Base-by-base conservation (phyloP, 1,140 invertebrate species). In the Eubasilissa regina region DNA sequence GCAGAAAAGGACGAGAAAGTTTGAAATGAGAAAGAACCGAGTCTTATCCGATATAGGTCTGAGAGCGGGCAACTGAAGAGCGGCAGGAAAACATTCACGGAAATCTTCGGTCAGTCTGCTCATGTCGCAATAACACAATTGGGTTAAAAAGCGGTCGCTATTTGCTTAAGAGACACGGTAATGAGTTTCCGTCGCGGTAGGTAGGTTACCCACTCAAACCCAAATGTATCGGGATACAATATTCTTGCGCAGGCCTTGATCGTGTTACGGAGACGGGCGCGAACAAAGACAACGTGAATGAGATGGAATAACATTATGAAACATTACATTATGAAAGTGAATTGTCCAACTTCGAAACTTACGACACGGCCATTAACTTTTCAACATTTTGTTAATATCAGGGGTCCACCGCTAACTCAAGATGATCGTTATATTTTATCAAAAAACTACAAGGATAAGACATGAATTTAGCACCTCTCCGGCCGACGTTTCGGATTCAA, bases 281-380 rank as follows among this genome's bases (percentile, higher is more conserved):
- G 25, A 64, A 64, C 60, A 64, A 64, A 64, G 19, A 43, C 19
- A 25, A 64, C 25, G 19, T 35, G 58, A 62, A 21, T 11, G 48
- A 25, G 56, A 60, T 60, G 58, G 25, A 12, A 64, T 64, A 64
- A 44, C 35, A 35, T 64, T 64, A 64, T 35, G 60, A 64, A 64
- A 64, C 60, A 64, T 44, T 11, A 43, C 60, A 64, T 21, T 64
- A 35, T 64, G 60, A 64, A 64, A 64, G 60, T 25, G 25, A 17
- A 64, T 64, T 64, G 60, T 64, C 60, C 58, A 15, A 64, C 19
- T n/a, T 64, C 35, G n/a, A 12, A 62, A 62, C 58, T 25, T 25
- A 25, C 9, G 19, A 19, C n/a, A 25, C 19, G 9, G 58, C 19
- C 8, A 64, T 60, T n/a, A 21, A 25, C 13, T 64, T 35, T 64